Base-by-base conservation (phyloP, 1,140 invertebrate species). In the Microplitis mediator region DNA sequence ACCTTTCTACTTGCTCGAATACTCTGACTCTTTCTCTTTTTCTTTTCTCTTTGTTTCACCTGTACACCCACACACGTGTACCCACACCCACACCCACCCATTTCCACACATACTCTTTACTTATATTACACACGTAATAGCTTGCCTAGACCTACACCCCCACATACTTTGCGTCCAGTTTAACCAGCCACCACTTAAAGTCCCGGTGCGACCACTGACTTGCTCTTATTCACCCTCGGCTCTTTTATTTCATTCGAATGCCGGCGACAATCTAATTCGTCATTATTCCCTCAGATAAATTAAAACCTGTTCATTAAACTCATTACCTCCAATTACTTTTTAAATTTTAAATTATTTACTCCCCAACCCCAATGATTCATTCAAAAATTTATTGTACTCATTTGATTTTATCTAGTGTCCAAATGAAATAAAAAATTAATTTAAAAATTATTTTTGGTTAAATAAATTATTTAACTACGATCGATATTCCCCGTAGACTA, bases 21-120 rank as follows among this genome's bases (percentile, higher is more conserved):
- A 39, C 62, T n/a, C 62, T 54, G 11, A 39, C 62, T n/a, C 62
- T 54, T 50, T n/a, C 31, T 31, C 65, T 52, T 31, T 67, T 52
- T 67, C 39, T 54, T 14, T 32, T 45, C 36, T 45, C 65, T 67
- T 67, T 67, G 45, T 67, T 56, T 79, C 80, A 82, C 83, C 81
- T 80, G 72, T 64, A 75, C 73, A 67, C 62, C 60, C 14, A 31
- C 8, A 45, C 39, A 45, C 6, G 8, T 9, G 11, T 11, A 45
- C 54, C 34, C n/a, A 16, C 52, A 32, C 36, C 4, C 16, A 31
- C 9, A 8, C 13, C 50, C 39, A 0, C 3, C 23, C 23, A n/a
- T n/a, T n/a, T n/a, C n/a, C n/a, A n/a, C n/a, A 23, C 23, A 23
- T 23, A 23, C 23, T 23, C 23, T n/a, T n/a, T n/a, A n/a, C n/a